Percentiles rank a stretch among this genome's conserved stretches.
Evolutionary conservation across 2,888 invertebrate species (phyloP).

Genomic region (Eristalis arbustorum): DNA sequence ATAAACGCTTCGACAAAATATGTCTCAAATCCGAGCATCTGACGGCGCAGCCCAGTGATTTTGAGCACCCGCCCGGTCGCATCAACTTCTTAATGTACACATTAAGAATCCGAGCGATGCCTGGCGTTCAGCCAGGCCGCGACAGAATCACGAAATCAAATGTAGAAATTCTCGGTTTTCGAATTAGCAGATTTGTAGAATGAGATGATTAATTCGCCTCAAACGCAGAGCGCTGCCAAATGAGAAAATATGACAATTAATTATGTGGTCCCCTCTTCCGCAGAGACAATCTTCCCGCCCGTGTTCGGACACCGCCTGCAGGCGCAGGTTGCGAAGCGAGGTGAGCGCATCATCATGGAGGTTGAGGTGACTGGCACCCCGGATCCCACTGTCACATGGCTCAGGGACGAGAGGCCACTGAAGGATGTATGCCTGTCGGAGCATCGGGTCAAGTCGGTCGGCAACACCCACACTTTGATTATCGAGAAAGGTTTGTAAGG

Average conservation of each 20-base stretch:
- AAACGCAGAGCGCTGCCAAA: background rate
- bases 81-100: background rate
- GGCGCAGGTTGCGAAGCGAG: conserved; percentile 87
- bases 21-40: background rate
- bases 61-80: background rate
- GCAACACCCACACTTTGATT: conserved; percentile 85
- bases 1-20: background rate
- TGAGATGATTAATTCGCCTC: conserved; percentile 26
- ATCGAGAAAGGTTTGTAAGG: conserved; percentile 85
- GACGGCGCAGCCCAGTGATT: background rate
- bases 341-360: conserved; percentile 87
- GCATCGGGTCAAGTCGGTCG: conserved; percentile 83
- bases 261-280: background rate
- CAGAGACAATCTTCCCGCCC: conserved; percentile 90
- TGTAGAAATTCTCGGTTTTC: background rate
- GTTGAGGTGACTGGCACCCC: conserved; percentile 90
- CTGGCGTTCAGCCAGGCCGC: background rate
- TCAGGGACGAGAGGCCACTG: conserved; percentile 86
- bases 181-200: background rate
- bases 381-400: conserved; percentile 87
- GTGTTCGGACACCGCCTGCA: conserved; percentile 89
- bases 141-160: background rate
- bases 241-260: background rate
- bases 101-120: conserved; percentile 2
- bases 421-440: conserved; percentile 81